Conservation (phyloP, 2,797 vertebrate species). For the Sternotherus odoratus region DNA sequence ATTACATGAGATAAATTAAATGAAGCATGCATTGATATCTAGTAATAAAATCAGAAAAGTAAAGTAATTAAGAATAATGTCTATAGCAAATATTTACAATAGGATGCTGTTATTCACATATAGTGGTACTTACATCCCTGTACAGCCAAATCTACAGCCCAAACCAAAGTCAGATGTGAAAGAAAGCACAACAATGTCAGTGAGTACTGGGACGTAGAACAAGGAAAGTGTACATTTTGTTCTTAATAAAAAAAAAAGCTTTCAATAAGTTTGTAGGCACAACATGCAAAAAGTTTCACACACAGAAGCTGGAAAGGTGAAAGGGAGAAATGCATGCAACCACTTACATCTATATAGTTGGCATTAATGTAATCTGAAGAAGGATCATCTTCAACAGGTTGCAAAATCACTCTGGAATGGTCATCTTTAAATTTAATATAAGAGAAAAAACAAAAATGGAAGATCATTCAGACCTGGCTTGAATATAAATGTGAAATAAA, state of each 20-base stretch:
- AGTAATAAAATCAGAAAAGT: conserved; percentile 80
- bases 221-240: conserved; percentile 89
- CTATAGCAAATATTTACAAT: conserved; percentile 81
- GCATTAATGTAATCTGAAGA: conserved; percentile 99
- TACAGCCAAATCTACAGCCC: conserved; percentile 99
- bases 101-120: conserved; percentile 89
- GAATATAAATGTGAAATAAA: neutral
- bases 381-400: conserved; percentile 97
- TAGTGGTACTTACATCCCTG: conserved; percentile 99
- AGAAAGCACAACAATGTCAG: conserved; percentile 99
- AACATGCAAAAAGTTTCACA: conserved; percentile 91
- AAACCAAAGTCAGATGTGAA: conserved; percentile 98
- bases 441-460: conserved; percentile 43
- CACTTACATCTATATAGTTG: conserved; percentile 99
- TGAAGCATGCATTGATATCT: conserved; percentile 84
- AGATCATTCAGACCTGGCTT: conserved; percentile 31
- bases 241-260: conserved; percentile 87
- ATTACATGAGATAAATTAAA: conserved; percentile 77
- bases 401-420: conserved; percentile 98
- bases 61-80: conserved; percentile 80
- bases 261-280: conserved; percentile 88
- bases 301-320: conserved; percentile 80
- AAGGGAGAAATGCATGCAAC: conserved; percentile 77
- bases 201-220: conserved; percentile 94
- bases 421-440: conserved; percentile 87